A percentile compares a stretch with the other conserved stretches of the same genome.
phyloP scores from a whole-genome alignment of 1,140 invertebrate species.

The Drosophila tristis region DNA sequence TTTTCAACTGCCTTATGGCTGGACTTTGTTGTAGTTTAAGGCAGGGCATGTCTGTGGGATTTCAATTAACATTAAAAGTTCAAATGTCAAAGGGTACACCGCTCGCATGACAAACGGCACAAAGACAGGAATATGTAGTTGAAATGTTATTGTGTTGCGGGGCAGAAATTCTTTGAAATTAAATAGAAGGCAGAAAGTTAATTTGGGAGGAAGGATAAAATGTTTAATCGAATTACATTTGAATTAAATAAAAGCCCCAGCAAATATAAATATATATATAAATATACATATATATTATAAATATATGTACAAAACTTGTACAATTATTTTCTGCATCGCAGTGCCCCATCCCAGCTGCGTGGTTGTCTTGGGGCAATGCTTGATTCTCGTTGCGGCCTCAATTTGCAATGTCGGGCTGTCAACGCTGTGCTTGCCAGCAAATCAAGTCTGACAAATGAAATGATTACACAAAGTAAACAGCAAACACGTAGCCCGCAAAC shows the following conservation, averaged over 20 bases:
- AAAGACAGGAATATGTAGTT: no score
- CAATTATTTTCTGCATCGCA: background rate
- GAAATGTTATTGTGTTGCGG: no score
- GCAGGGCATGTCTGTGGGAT: no score
- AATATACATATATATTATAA: no score
- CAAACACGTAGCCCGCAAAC: conserved; percentile 66
- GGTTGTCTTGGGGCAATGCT: background rate
- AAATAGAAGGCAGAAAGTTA: background rate
- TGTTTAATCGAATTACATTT: background rate
- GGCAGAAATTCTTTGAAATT: no score
- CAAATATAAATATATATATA: no score
- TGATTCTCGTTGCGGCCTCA: conserved; percentile 26
- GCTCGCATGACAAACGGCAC: no score
- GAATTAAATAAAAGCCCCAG: background rate
- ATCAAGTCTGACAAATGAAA: conserved; percentile 82
- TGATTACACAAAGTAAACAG: conserved; percentile 82
- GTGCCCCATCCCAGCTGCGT: no score
- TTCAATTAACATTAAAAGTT: no score
- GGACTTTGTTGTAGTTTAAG: no score
- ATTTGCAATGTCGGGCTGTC: conserved; percentile 64
- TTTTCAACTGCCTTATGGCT: background rate
- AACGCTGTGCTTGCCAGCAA: conserved; percentile 53
- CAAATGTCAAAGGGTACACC: no score
- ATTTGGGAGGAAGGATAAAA: background rate
- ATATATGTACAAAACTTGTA: background rate